phyloP scores from a whole-genome alignment of 2,113 vertebrate genomes.

The Phalacrocorax carbo region DNA sequence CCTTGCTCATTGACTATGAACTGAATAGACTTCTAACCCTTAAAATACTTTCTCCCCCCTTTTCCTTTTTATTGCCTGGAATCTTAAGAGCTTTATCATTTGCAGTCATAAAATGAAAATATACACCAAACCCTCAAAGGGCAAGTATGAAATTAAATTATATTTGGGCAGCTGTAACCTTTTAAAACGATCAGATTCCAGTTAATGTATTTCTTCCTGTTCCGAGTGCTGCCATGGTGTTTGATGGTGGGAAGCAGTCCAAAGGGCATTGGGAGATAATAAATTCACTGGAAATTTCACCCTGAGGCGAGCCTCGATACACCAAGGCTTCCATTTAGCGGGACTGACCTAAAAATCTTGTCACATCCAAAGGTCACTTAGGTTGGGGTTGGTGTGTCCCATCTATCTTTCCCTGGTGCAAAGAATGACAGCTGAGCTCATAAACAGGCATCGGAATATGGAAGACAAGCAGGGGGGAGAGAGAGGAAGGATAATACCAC shows the following conservation, averaged over 20 bases:
- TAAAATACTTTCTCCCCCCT: conserved; percentile 74
- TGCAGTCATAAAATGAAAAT: conserved; percentile 87
- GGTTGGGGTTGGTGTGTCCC: conserved; percentile 79
- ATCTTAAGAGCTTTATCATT: conserved; percentile 87
- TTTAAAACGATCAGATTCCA: conserved; percentile 85
- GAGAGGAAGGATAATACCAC: background rate
- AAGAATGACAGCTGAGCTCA: conserved; percentile 77
- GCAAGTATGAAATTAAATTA: conserved; percentile 89
- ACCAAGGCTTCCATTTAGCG: conserved; percentile 79
- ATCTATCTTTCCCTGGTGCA: conserved; percentile 75
- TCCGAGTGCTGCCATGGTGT: conserved; percentile 81
- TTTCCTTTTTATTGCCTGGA: conserved; percentile 79
- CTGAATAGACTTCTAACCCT: conserved; percentile 77
- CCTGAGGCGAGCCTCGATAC: conserved; percentile 77
- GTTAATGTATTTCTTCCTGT: conserved; percentile 87
- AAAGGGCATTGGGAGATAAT: conserved; percentile 85
- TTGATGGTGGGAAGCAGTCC: conserved; percentile 83
- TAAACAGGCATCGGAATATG: conserved; percentile 71
- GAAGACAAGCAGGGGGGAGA: conserved; percentile 38
- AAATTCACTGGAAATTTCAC: conserved; percentile 84
- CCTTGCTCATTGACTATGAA: conserved; percentile 66
- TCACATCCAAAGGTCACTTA: conserved; percentile 83
- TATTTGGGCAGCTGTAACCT: conserved; percentile 87
- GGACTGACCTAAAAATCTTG: conserved; percentile 83
- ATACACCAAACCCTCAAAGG: conserved; percentile 87